Evolutionary conservation across 2,113 vertebrate species (phyloP).

Genomic region (Ibidorhyncha struthersii): DNA sequence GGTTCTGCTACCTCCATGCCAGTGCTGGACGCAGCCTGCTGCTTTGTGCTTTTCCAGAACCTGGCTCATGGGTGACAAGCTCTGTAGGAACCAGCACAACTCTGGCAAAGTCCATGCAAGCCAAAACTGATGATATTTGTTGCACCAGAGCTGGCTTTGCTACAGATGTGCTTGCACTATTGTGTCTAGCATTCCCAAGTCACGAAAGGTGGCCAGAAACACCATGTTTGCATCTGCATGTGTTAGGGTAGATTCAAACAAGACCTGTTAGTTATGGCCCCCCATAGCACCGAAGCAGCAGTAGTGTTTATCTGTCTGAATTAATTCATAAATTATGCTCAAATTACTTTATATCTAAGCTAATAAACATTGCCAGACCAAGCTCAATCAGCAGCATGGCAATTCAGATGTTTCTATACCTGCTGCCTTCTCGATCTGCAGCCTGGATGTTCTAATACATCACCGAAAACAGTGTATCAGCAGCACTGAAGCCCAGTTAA

Average conservation of each 20-base stretch:
- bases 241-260: neutral
- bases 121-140: neutral
- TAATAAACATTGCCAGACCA: neutral
- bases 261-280: neutral
- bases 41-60: neutral
- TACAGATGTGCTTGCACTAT: neutral
- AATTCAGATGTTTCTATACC: neutral
- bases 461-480: neutral
- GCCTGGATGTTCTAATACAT: neutral
- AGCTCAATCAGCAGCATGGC: neutral
- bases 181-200: neutral
- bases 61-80: neutral
- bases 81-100: neutral
- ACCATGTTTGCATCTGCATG: neutral
- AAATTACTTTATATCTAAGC: neutral
- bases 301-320: neutral
- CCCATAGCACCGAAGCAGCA: neutral
- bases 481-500: neutral
- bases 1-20: accelerated
- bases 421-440: neutral
- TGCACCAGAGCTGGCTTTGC: neutral
- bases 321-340: neutral
- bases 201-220: neutral
- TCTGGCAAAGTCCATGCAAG: neutral
- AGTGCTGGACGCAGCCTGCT: accelerated